Evolutionary conservation across 2,888 invertebrate species (phyloP).

Genomic region (Sisyra nigra): DNA sequence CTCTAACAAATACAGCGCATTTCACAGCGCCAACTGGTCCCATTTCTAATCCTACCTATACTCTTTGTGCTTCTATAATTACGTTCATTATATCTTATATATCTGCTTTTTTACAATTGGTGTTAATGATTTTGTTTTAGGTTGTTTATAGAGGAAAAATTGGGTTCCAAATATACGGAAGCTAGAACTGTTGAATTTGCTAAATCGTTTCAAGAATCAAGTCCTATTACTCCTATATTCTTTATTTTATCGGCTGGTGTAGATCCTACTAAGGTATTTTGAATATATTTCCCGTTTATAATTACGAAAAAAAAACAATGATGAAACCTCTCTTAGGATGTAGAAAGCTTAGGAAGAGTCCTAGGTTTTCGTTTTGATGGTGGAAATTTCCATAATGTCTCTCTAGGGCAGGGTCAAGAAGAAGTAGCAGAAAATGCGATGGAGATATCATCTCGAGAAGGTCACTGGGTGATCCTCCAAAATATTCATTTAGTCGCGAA

Average conservation of each 20-base stretch:
- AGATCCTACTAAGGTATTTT: slow-evolving; percentile 66
- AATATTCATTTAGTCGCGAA: slow-evolving; percentile 83
- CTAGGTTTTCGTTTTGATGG: slow-evolving; percentile 64
- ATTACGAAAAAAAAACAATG: too few relatives aligned
- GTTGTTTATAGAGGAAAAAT: slow-evolving; percentile 74
- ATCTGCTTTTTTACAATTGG: too few relatives aligned
- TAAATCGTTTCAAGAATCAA: slow-evolving; percentile 74
- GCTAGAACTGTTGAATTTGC: slow-evolving; percentile 65
- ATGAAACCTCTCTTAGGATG: too few relatives aligned
- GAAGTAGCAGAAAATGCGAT: slow-evolving; percentile 79
- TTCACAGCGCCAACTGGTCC: too few relatives aligned
- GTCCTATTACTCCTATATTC: slow-evolving; percentile 72
- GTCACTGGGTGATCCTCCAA: slow-evolving; percentile 89
- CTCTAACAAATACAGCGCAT: too few relatives aligned
- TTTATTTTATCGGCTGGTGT: slow-evolving; percentile 91
- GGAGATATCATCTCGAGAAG: slow-evolving; percentile 52
- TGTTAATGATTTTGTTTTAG: slow-evolving; percentile 29
- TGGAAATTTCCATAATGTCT: slow-evolving; percentile 82
- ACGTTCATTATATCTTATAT: too few relatives aligned
- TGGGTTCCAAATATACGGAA: slow-evolving; percentile 70
- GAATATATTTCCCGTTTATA: too few relatives aligned
- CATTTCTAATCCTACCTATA: too few relatives aligned
- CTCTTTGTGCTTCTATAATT: too few relatives aligned
- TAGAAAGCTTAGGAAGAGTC: slow-evolving; percentile 69
- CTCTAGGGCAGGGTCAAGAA: slow-evolving; percentile 90